These are phyloP conservation scores for Machimus atricapillus DNA, from an alignment of 2,888 invertebrate genomes.

Conservation along the genomic window DNA sequence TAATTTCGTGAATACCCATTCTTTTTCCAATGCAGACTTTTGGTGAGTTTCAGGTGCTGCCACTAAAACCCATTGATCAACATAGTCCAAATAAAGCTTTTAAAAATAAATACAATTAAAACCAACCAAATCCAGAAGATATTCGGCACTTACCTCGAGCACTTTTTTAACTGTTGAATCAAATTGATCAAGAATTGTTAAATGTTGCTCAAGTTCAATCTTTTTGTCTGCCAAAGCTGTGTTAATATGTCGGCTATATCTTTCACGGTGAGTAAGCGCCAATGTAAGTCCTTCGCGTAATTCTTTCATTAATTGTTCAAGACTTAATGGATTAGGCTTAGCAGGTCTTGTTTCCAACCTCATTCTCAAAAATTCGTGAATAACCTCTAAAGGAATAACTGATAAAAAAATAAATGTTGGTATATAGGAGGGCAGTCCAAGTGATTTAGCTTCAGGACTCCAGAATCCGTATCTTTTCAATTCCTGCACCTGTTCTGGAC, in stretches of 20 bases:
- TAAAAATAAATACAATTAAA: neutral
- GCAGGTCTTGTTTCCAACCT: slow-evolving; percentile 82
- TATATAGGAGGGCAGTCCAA: slow-evolving; percentile 85
- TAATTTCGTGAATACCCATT: slow-evolving; percentile 85
- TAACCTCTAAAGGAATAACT: slow-evolving; percentile 86
- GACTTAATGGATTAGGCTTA: slow-evolving; percentile 84
- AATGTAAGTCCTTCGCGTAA: slow-evolving; percentile 87
- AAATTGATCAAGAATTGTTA: slow-evolving; percentile 72
- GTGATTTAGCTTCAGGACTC: slow-evolving; percentile 77
- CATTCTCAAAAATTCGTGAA: slow-evolving; percentile 88
- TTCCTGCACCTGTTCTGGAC: slow-evolving; percentile 58
- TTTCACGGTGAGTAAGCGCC: slow-evolving; percentile 81
- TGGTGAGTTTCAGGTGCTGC: slow-evolving; percentile 63
- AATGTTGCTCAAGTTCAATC: slow-evolving; percentile 64
- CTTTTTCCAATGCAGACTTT: slow-evolving; percentile 82
- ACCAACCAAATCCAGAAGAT: neutral
- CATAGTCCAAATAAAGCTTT: slow-evolving; percentile 86
- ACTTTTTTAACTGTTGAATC: slow-evolving; percentile 79
- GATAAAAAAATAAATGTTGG: slow-evolving; percentile 86
- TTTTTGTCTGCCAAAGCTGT: slow-evolving; percentile 67
- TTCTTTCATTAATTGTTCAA: slow-evolving; percentile 88
- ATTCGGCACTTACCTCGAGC: slow-evolving; percentile 67
- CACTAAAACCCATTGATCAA: slow-evolving; percentile 79
- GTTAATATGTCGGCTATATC: slow-evolving; percentile 73
- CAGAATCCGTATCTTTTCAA: slow-evolving; percentile 72